A percentile compares a stretch with the other conserved stretches of the same genome.
Evolutionary conservation across 2,888 invertebrate species (phyloP).

Genomic region (Barypeithes pellucidus): DNA sequence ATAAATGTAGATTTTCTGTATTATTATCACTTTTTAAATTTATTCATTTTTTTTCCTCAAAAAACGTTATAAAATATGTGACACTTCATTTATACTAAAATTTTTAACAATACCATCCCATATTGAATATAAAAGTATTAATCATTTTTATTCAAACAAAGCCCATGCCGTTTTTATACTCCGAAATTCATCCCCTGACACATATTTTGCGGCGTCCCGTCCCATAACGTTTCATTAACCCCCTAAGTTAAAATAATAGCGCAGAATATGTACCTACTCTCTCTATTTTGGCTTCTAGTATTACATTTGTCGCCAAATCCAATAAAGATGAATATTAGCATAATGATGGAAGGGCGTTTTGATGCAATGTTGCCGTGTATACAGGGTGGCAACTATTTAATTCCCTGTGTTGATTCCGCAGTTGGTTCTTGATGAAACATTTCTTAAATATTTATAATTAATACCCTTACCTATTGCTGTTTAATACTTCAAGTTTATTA

Average conservation of each 20-base stretch:
- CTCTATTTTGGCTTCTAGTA: slow-evolving; percentile 59
- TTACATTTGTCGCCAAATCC: slow-evolving; percentile 60
- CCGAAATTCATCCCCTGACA: slow-evolving; percentile 50
- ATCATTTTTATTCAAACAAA: slow-evolving; percentile 32
- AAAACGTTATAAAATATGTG: no score
- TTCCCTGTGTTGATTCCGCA: no score
- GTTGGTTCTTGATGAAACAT: no score
- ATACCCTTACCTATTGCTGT: no score
- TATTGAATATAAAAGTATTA: slow-evolving; percentile 9
- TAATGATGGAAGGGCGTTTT: slow-evolving; percentile 59
- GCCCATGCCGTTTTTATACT: slow-evolving; percentile 26
- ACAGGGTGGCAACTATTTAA: no score
- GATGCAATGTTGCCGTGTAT: slow-evolving; percentile 50
- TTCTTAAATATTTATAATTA: no score
- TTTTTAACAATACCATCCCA: background rate
- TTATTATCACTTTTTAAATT: no score
- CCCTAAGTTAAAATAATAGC: slow-evolving; percentile 60
- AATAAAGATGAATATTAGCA: slow-evolving; percentile 64
- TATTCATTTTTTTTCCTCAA: no score
- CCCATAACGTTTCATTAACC: slow-evolving; percentile 60
- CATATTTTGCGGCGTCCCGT: slow-evolving; percentile 49
- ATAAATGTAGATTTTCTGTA: no score
- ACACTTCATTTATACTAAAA: background rate
- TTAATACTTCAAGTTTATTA: no score
- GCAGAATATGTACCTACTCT: slow-evolving; percentile 57